Evolutionary conservation across 2,797 vertebrate species (phyloP).

Genomic region (Anisognathus igniventris): DNA sequence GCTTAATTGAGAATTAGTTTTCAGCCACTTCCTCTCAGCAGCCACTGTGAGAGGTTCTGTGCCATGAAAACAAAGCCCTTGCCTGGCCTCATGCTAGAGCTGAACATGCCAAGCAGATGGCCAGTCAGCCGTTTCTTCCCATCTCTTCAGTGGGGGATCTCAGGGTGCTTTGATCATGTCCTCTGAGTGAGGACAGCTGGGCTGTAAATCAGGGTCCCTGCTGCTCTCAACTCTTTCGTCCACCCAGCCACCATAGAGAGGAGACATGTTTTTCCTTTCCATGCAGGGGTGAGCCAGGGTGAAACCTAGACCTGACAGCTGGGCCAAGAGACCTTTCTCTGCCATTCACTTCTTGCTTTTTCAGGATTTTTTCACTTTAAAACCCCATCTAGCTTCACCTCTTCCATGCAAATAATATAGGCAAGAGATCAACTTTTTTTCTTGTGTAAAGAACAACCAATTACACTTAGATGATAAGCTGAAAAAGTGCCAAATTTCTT

Average conservation of each 20-base stretch:
- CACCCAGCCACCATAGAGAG: background rate
- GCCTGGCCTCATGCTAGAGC: conserved; percentile 42
- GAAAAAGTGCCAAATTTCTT: conserved; percentile 46
- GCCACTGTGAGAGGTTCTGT: conserved; percentile 38
- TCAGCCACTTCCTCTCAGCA: conserved; percentile 44
- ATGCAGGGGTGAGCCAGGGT: conserved; percentile 42
- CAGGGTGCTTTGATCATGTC: conserved; percentile 49
- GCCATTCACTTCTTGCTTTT: background rate
- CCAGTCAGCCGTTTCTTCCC: conserved; percentile 56
- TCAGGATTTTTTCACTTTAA: conserved; percentile 5
- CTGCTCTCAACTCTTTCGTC: conserved; percentile 38
- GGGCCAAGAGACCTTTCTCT: background rate
- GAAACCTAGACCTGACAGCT: conserved; percentile 9
- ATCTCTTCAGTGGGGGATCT: background rate
- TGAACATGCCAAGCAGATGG: conserved; percentile 54
- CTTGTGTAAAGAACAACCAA: background rate
- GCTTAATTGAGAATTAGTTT: conserved; percentile 63
- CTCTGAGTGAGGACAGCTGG: conserved; percentile 22
- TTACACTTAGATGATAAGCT: background rate
- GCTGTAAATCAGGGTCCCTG: conserved; percentile 52
- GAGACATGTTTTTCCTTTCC: conserved; percentile 32
- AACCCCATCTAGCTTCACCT: background rate
- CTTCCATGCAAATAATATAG: conserved; percentile 5
- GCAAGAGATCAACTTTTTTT: conserved; percentile 27
- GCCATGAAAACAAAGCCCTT: conserved; percentile 58